Conservation (phyloP, 2,888 invertebrate genomes). For the Eupithecia dodoneata region DNA sequence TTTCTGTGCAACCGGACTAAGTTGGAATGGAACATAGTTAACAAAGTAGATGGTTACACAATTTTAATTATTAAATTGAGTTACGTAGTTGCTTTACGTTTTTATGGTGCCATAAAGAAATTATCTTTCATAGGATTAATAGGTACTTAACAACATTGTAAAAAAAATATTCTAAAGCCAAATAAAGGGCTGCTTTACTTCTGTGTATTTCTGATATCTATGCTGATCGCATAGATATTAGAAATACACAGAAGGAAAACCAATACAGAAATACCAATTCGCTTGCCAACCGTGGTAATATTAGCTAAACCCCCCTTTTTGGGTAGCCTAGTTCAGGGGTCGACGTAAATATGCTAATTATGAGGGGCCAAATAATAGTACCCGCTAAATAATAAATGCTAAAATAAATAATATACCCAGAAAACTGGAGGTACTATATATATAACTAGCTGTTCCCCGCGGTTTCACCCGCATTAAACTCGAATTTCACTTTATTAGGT, state of each 20-base stretch:
- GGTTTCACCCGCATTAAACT: too few species aligned
- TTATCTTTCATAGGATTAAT: not conserved
- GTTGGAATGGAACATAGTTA: not conserved
- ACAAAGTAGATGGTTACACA: constrained; percentile 1
- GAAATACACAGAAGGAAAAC: too few species aligned
- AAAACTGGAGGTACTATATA: too few species aligned
- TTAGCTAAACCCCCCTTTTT: not conserved
- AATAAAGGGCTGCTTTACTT: not conserved
- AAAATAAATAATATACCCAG: too few species aligned
- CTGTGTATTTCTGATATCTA: not conserved
- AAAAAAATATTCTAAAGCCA: not conserved
- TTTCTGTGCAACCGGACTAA: not conserved
- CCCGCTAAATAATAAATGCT: too few species aligned
- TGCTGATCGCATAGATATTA: too few species aligned
- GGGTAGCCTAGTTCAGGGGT: not conserved
- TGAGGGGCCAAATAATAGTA: not conserved
- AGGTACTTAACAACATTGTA: too few species aligned
- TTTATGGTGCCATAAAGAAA: too few species aligned
- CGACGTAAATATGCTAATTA: not conserved
- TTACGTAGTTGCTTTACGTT: not conserved
- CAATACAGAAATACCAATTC: too few species aligned
- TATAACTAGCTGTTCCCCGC: too few species aligned
- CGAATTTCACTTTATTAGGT: too few species aligned
- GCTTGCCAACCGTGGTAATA: not conserved
- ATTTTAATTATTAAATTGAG: not conserved